phyloP scores from a whole-genome alignment of 2,113 vertebrate genomes.

The Sturnus vulgaris region DNA sequence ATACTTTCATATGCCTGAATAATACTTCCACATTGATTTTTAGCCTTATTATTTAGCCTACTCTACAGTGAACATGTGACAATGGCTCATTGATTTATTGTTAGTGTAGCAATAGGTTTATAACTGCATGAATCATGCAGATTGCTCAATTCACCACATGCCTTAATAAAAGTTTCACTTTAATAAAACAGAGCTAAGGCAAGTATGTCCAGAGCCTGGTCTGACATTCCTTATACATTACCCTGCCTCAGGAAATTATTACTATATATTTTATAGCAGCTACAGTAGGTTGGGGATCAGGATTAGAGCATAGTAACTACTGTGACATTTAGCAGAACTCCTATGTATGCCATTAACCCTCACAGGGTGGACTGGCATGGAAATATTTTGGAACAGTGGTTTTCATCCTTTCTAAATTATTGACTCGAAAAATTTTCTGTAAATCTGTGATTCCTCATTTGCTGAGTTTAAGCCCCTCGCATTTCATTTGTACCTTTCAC shows the following conservation, averaged over 20 bases:
- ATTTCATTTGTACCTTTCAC: not conserved
- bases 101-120: conserved; percentile 76
- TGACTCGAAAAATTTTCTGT: not conserved
- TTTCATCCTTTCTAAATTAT: not conserved
- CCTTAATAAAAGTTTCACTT: conserved; percentile 86
- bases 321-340: conserved; percentile 82
- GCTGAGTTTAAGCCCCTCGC: not conserved
- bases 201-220: conserved; percentile 78
- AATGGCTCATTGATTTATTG: conserved; percentile 79
- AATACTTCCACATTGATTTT: conserved; percentile 73
- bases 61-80: conserved; percentile 64
- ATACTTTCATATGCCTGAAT: conserved; percentile 72
- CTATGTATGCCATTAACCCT: conserved; percentile 70
- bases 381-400: not conserved
- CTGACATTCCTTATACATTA: conserved; percentile 86
- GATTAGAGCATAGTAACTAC: conserved; percentile 83
- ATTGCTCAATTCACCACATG: conserved; percentile 83
- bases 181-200: conserved; percentile 82
- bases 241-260: conserved; percentile 84
- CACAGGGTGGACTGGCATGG: conserved; percentile 15
- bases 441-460: not conserved
- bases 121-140: conserved; percentile 80
- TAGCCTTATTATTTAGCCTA: conserved; percentile 68
- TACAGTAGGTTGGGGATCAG: conserved; percentile 79
- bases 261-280: conserved; percentile 84